A percentile compares a stretch with the other conserved stretches of the same genome.
These are phyloP conservation scores for Hydrotaea cyrtoneurina DNA, from an alignment of 2,888 invertebrate species.

Conservation along the genomic window DNA sequence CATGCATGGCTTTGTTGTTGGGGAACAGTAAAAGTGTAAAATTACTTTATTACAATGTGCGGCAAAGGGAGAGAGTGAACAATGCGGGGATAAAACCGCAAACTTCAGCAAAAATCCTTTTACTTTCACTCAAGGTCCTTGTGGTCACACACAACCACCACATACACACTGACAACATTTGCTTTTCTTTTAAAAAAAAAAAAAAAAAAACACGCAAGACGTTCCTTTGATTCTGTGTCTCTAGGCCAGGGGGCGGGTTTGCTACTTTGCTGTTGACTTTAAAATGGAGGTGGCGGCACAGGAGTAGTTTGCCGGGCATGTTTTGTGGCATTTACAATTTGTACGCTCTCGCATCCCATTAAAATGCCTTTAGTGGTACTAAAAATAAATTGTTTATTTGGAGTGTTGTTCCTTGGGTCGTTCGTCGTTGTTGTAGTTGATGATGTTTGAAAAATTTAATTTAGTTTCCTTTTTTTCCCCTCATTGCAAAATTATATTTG, in stretches of 20 bases:
- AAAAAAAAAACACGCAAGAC: too few species aligned
- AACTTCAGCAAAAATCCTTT: constrained; percentile 14
- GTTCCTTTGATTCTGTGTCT: neutral
- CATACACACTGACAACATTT: neutral
- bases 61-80: neutral
- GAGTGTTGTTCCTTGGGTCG: neutral
- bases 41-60: constrained; percentile 26
- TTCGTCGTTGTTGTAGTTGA: neutral
- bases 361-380: constrained; percentile 56
- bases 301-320: neutral
- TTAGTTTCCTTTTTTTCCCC: neutral
- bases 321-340: constrained; percentile 6
- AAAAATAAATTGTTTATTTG: constrained; percentile 47
- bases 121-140: neutral
- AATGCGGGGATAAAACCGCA: neutral
- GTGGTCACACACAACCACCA: neutral
- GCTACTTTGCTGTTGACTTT: neutral
- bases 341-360: constrained; percentile 32
- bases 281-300: neutral
- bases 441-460: constrained; percentile 9
- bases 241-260: neutral
- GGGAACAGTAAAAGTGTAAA: constrained; percentile 11
- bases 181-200: neutral
- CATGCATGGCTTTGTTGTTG: neutral
- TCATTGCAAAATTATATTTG: constrained; percentile 13